Evolutionary conservation across 2,113 vertebrate species (phyloP), one percentile per base, ranked within the genome.

Genomic region (Mesembrinibis cayennensis): DNA sequence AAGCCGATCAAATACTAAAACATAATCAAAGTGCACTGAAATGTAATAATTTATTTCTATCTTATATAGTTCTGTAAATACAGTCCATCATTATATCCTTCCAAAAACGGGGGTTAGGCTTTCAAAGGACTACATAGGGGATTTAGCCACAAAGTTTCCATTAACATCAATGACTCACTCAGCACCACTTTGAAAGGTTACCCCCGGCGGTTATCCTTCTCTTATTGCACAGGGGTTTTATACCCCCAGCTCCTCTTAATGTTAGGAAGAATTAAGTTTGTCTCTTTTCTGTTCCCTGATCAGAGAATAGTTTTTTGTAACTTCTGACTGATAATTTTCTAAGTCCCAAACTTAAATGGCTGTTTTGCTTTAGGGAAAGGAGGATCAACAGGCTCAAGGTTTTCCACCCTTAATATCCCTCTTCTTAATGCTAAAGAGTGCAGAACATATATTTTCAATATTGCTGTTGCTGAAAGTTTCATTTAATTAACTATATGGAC

Each of bases 331-430:
- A 90, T 88, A 70, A 96, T 95, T 94, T 85, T 93, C 82, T 79
- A 92, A 83, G 63, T 96, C 95, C 86, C 82, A 72, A 97, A 96
- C 32, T 74, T 67, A 95, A 97, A 94, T 96, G 82, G 91, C 87
- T 96, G 92, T 95, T 98, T 98, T 94, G 93, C 96, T 97, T 73
- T 91, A 96, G 97, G 97, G 94, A 93, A 97, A 95, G 95, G 95
- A 97, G 74, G 96, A 97, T 97, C 96, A 97, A 96, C 87, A 95
- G 74, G 87, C 96, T 98, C 87, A 86, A 95, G 78, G 58, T 82
- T 96, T 97, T 93, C 58, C 52, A 89, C 82, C 65, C 65, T 87
- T 94, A 93, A 94, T 61, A 87, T 90, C 95, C 50, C 58, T 71
- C 76, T 47, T 45, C 85, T 95, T 92, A 94, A 86, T 29, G 85